phyloP scores from a whole-genome alignment of 2,113 vertebrate species.

The Desmodus rotundus region DNA sequence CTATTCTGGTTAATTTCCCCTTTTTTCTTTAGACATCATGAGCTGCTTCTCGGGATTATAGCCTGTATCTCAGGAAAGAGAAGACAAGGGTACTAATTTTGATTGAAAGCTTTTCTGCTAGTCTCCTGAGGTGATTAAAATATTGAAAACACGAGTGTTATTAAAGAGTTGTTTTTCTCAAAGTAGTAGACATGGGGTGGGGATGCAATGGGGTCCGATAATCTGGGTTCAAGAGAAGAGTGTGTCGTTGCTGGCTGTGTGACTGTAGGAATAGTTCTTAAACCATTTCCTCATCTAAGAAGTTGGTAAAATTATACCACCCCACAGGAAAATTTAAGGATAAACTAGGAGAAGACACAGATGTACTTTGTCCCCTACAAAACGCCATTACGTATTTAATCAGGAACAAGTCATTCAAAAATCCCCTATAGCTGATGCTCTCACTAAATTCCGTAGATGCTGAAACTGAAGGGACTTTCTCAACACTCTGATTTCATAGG shows the following conservation, averaged over 20 bases:
- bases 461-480: neutral
- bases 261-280: neutral
- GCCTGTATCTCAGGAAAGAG: conserved; percentile 37
- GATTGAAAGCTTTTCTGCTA: neutral
- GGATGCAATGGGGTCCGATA: neutral
- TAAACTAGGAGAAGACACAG: neutral
- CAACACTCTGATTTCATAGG: neutral
- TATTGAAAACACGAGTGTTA: neutral
- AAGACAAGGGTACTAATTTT: conserved; percentile 22
- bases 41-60: conserved; percentile 53
- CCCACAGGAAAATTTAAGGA: neutral
- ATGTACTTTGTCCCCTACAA: neutral
- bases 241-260: neutral
- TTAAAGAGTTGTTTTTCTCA: neutral
- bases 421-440: neutral
- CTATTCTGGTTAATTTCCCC: conserved; percentile 53
- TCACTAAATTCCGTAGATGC: neutral
- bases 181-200: neutral
- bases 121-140: conserved; percentile 54
- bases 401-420: neutral
- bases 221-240: neutral
- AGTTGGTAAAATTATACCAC: neutral
- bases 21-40: conserved; percentile 44
- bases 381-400: neutral
- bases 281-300: neutral